These are phyloP conservation scores for Gastracanthus pulcherrimus DNA, from an alignment of 2,888 invertebrate genomes.

Conservation along the genomic window DNA sequence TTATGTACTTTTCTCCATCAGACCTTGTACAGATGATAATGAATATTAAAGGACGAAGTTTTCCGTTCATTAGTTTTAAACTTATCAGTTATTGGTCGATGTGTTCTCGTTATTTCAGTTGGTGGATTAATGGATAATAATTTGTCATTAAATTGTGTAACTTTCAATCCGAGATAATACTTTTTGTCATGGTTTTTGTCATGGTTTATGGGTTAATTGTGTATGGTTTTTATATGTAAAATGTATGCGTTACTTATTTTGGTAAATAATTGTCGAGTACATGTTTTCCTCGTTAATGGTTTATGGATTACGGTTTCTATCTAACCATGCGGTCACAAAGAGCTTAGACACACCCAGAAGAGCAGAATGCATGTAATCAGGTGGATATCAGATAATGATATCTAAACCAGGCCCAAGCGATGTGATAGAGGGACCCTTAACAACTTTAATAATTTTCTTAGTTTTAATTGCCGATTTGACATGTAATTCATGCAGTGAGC, in stretches of 20 bases:
- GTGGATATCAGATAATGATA: slow-evolving; percentile 53
- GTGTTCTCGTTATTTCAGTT: slow-evolving; percentile 47
- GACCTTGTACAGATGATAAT: slow-evolving; percentile 41
- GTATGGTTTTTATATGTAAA: too few relatives aligned
- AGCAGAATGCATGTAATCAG: slow-evolving; percentile 56
- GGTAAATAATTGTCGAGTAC: too few relatives aligned
- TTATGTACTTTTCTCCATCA: slow-evolving; percentile 47
- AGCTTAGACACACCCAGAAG: slow-evolving; percentile 52
- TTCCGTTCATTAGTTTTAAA: slow-evolving; percentile 55
- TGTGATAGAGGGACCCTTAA: slow-evolving; percentile 45
- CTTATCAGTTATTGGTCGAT: slow-evolving; percentile 15
- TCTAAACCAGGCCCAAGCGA: slow-evolving; percentile 40
- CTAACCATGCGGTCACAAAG: slow-evolving; percentile 40
- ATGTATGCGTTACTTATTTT: too few relatives aligned
- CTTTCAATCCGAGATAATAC: slow-evolving; percentile 37
- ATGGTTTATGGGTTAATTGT: too few relatives aligned
- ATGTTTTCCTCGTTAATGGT: too few relatives aligned
- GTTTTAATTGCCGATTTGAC: neutral
- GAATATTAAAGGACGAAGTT: slow-evolving; percentile 57
- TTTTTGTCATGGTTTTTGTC: slow-evolving; percentile 22
- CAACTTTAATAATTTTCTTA: slow-evolving; percentile 36
- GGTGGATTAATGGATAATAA: slow-evolving; percentile 41
- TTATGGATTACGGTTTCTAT: too few relatives aligned
- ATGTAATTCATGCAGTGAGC: slow-evolving; percentile 29
- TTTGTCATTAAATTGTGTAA: slow-evolving; percentile 20